phyloP scores from a whole-genome alignment of 2,888 invertebrate species.

The Acanthosepion pharaonis region DNA sequence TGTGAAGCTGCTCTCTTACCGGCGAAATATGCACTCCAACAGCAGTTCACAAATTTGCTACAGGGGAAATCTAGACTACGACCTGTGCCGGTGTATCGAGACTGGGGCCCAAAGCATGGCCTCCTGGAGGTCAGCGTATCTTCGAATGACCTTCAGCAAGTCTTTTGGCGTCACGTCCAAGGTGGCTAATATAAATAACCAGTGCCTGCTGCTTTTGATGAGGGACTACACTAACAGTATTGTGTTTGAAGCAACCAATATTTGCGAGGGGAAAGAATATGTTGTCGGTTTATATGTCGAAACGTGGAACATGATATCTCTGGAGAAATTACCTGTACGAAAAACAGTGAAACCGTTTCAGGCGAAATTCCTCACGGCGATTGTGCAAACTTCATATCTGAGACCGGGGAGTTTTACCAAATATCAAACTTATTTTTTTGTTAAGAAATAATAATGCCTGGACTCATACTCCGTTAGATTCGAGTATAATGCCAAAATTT shows the following conservation, averaged over 20 bases:
- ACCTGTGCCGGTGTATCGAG: neutral
- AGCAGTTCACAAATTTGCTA: neutral
- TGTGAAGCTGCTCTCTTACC: neutral
- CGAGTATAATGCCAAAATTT: no score
- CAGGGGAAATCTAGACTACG: slow-evolving; percentile 37
- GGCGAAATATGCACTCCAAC: neutral
- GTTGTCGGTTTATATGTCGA: neutral
- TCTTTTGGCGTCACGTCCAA: slow-evolving; percentile 39
- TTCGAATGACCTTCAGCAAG: slow-evolving; percentile 36
- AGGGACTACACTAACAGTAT: slow-evolving; percentile 42
- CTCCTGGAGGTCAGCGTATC: slow-evolving; percentile 36
- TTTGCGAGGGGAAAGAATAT: slow-evolving; percentile 21
- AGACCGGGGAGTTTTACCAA: slow-evolving; percentile 35
- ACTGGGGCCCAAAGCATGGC: neutral
- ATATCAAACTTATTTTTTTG: slow-evolving; percentile 41
- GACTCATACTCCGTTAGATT: no score
- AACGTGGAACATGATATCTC: slow-evolving; percentile 38
- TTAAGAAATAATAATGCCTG: neutral
- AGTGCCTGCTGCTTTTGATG: slow-evolving; percentile 40
- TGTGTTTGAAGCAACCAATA: slow-evolving; percentile 37
- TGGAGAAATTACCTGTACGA: neutral
- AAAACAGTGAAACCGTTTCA: slow-evolving; percentile 37
- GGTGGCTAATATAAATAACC: neutral
- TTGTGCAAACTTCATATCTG: slow-evolving; percentile 39
- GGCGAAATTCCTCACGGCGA: slow-evolving; percentile 38